Conservation (phyloP, 2,888 invertebrate genomes). For the Ganaspis brasiliensis region DNA sequence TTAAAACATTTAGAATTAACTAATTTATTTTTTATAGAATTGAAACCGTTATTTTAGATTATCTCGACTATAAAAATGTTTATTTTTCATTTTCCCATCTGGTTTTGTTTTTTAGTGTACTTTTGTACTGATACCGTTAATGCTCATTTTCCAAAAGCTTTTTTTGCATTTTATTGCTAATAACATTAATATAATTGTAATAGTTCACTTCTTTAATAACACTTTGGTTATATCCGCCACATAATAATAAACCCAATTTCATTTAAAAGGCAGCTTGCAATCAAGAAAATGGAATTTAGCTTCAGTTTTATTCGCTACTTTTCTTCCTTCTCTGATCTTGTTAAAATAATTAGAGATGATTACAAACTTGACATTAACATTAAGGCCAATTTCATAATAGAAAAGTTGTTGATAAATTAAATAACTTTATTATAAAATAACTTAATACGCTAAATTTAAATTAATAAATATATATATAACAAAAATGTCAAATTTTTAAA, state of each 20-base stretch:
- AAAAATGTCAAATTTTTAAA: too few relatives aligned
- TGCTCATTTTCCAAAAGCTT: too few relatives aligned
- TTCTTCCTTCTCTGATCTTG: not conserved
- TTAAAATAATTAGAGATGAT: slow-evolving; percentile 6
- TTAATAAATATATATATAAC: too few relatives aligned
- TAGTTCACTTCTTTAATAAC: not conserved
- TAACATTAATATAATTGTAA: too few relatives aligned
- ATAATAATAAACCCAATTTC: slow-evolving; percentile 49
- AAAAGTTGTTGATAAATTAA: not conserved
- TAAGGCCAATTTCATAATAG: not conserved
- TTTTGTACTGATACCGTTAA: too few relatives aligned
- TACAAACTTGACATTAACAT: not conserved
- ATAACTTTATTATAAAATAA: too few relatives aligned
- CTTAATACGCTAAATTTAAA: too few relatives aligned
- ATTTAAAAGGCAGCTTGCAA: slow-evolving; percentile 45
- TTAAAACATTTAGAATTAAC: too few relatives aligned
- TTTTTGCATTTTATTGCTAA: too few relatives aligned
- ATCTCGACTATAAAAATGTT: not conserved
- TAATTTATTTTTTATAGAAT: too few relatives aligned
- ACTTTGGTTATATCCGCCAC: not conserved
- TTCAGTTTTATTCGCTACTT: slow-evolving; percentile 3
- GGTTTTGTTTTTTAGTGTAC: too few relatives aligned
- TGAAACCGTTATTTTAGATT: too few relatives aligned
- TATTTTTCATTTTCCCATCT: not conserved
- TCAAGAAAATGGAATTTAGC: slow-evolving; percentile 46